Evolutionary conservation across 2,797 vertebrate species (phyloP).

Genomic region (Schizopygopsis pylzovi): DNA sequence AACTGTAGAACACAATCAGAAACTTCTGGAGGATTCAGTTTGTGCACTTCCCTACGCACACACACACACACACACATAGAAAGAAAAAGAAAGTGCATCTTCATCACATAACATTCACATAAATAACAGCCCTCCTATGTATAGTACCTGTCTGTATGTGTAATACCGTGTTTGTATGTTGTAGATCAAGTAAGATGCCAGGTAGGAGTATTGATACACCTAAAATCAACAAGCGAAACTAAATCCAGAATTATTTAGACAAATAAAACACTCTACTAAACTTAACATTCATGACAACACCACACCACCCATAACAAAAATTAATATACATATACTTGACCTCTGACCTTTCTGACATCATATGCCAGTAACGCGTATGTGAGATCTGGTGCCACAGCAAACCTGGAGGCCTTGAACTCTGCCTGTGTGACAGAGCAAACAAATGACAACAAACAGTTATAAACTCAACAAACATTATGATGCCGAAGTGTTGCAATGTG

Average conservation of each 20-base stretch:
- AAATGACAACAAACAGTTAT: background rate
- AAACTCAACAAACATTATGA: background rate
- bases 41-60: slow-evolving; percentile 73
- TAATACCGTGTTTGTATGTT: slow-evolving; percentile 75
- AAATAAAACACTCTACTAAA: background rate
- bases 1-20: slow-evolving; percentile 78
- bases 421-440: slow-evolving; percentile 63
- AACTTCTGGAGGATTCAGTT: slow-evolving; percentile 81
- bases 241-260: background rate
- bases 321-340: background rate
- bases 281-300: background rate
- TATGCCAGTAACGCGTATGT: slow-evolving; percentile 78
- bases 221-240: slow-evolving; percentile 48
- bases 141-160: background rate
- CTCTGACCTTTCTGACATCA: slow-evolving; percentile 77
- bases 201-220: slow-evolving; percentile 75
- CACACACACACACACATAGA: slow-evolving; percentile 20
- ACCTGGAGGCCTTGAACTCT: slow-evolving; percentile 77
- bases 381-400: slow-evolving; percentile 77
- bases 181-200: slow-evolving; percentile 79
- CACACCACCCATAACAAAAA: background rate
- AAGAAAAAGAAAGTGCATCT: background rate
- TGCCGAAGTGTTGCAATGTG: background rate
- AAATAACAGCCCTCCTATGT: background rate
- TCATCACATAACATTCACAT: slow-evolving; percentile 1